Evolutionary conservation across 2,797 vertebrate genomes (phyloP).

Genomic region (Labroides dimidiatus): DNA sequence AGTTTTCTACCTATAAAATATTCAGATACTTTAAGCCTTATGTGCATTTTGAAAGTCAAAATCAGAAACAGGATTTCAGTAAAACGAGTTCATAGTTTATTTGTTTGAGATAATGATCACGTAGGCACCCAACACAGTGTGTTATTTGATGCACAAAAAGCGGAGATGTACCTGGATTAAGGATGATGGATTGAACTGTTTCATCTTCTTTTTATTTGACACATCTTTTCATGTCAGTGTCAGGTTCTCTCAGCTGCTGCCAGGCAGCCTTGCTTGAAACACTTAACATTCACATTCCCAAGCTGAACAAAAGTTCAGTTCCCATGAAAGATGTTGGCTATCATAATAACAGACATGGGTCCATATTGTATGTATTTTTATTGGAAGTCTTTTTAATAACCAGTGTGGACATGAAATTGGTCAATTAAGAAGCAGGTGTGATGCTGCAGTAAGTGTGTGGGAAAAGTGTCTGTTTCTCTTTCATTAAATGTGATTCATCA

Average conservation of each 20-base stretch:
- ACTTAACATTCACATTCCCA: neutral
- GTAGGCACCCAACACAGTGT: conserved; percentile 12
- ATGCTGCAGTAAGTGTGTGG: neutral
- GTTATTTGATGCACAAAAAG: neutral
- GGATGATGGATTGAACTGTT: neutral
- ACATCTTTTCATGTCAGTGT: no score
- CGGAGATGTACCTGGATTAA: neutral
- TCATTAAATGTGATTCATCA: neutral
- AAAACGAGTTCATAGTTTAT: neutral
- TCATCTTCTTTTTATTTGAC: neutral
- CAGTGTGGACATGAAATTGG: neutral
- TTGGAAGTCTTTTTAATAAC: neutral
- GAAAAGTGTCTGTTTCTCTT: neutral
- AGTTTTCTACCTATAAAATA: neutral
- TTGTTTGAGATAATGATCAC: neutral
- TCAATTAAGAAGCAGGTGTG: neutral
- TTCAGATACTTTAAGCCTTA: neutral
- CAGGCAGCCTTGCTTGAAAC: neutral
- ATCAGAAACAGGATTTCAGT: conserved; percentile 1
- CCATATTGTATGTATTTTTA: neutral
- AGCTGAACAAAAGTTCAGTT: conserved; percentile 5
- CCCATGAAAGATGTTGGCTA: neutral
- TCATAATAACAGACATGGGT: neutral
- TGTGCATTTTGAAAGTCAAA: neutral
- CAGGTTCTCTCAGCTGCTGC: neutral